A percentile compares a stretch with the other conserved stretches of the same genome.
Evolutionary conservation across 2,113 vertebrate species (phyloP).

Genomic region (Brachirus orientalis): DNA sequence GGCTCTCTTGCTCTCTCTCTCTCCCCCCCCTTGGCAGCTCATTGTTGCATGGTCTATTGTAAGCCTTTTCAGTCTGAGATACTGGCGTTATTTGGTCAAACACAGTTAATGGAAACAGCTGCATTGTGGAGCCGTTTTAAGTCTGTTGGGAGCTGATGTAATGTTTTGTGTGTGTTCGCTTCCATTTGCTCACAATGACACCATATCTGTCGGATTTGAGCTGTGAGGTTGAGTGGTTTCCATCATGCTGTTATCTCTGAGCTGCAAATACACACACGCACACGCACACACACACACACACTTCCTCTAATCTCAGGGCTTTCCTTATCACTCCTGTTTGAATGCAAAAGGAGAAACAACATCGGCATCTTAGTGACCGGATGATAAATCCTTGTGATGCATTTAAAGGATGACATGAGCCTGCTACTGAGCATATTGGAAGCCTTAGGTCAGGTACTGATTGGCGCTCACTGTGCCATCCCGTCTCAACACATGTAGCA

Average conservation of each 20-base stretch:
- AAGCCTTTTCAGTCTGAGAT: slow-evolving; percentile 33
- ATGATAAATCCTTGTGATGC: slow-evolving; percentile 43
- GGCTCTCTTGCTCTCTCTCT: slow-evolving; percentile 7
- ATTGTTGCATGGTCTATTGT: slow-evolving; percentile 59
- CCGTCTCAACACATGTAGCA: slow-evolving; percentile 21
- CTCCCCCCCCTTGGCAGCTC: slow-evolving; percentile 20
- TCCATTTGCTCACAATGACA: slow-evolving; percentile 55
- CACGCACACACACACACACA: slow-evolving; percentile 21
- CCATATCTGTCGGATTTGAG: slow-evolving; percentile 65
- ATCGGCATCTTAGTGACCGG: slow-evolving; percentile 44
- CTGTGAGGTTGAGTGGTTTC: slow-evolving; percentile 65
- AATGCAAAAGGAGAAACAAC: slow-evolving; percentile 48
- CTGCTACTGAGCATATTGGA: slow-evolving; percentile 32
- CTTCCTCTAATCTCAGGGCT: slow-evolving; percentile 42
- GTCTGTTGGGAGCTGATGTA: slow-evolving; percentile 50
- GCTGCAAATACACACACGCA: no score
- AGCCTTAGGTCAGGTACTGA: slow-evolving; percentile 21
- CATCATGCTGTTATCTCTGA: slow-evolving; percentile 64
- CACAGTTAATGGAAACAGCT: slow-evolving; percentile 49
- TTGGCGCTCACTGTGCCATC: slow-evolving; percentile 22
- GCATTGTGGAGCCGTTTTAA: slow-evolving; percentile 49
- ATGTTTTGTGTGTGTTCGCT: slow-evolving; percentile 21
- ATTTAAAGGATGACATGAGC: slow-evolving; percentile 45
- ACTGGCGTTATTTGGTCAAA: slow-evolving; percentile 44
- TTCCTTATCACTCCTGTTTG: slow-evolving; percentile 55